phyloP scores from a whole-genome alignment of 64 coral and sea anemone species.

The Stylophora pistillata region DNA sequence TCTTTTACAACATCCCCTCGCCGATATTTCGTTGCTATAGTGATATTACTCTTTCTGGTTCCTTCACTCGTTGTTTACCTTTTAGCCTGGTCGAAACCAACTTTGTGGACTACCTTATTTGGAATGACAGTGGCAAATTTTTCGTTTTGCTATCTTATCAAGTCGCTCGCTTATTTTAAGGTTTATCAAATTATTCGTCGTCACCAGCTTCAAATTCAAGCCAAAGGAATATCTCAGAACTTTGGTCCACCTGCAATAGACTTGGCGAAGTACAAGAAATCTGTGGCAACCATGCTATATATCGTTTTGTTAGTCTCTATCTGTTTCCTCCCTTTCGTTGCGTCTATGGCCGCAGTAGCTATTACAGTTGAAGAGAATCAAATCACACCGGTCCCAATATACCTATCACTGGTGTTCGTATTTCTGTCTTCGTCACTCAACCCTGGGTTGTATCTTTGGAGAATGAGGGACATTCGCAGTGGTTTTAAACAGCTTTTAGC shows the following conservation, averaged over 20 bases:
- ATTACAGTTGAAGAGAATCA: too few species aligned
- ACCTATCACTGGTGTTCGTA: neutral
- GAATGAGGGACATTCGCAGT: neutral
- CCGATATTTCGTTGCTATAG: too few species aligned
- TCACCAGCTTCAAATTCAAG: neutral
- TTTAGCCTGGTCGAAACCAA: too few species aligned
- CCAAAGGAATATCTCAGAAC: neutral
- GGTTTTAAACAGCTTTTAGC: neutral
- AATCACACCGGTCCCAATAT: too few species aligned
- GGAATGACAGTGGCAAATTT: too few species aligned
- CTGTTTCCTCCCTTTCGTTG: neutral
- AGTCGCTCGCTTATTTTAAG: neutral
- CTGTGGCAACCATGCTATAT: neutral
- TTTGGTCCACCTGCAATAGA: neutral
- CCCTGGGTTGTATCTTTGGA: neutral
- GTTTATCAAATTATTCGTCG: neutral
- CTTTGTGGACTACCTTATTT: too few species aligned
- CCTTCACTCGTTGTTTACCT: too few species aligned
- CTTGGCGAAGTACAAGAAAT: conserved; percentile 19
- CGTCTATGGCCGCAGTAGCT: too few species aligned
- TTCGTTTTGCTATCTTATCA: neutral
- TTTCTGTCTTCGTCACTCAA: neutral
- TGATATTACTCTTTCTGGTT: too few species aligned
- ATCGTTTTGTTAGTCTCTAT: neutral
- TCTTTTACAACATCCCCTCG: too few species aligned